phyloP scores from a whole-genome alignment of 2,888 invertebrate genomes.

The Sylvicola cinctus region DNA sequence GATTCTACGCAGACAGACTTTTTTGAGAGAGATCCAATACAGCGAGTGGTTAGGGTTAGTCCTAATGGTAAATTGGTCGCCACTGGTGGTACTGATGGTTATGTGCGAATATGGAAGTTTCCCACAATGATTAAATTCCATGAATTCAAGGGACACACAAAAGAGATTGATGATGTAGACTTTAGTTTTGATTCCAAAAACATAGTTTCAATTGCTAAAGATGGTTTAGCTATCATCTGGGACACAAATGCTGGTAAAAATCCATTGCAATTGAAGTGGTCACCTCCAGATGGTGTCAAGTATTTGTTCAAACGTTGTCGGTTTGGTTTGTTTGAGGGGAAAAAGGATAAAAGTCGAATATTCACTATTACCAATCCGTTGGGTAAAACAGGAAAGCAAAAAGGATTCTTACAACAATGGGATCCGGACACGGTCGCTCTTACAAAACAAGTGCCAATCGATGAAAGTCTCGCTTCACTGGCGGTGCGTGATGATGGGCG shows the following conservation, averaged over 20 bases:
- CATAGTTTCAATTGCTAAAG: constrained; percentile 71
- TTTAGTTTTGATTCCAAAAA: constrained; percentile 61
- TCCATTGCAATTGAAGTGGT: constrained; percentile 49
- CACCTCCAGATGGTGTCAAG: constrained; percentile 51
- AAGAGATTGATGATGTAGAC: constrained; percentile 89
- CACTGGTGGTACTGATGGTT: constrained; percentile 81
- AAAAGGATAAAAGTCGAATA: constrained; percentile 40
- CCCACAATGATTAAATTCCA: constrained; percentile 52
- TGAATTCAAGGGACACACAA: constrained; percentile 57
- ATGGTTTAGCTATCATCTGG: constrained; percentile 71
- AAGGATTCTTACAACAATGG: constrained; percentile 66
- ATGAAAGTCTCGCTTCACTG: constrained; percentile 63
- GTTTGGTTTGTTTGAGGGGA: constrained; percentile 51
- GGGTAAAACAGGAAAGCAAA: constrained; percentile 45
- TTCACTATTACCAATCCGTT: constrained; percentile 67
- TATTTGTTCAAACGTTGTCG: constrained; percentile 69
- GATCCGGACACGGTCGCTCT: constrained; percentile 37
- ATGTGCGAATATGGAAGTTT: constrained; percentile 72
- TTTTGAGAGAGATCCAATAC: constrained; percentile 63
- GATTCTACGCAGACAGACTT: constrained; percentile 74
- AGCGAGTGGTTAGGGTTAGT: constrained; percentile 67
- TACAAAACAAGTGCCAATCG: constrained; percentile 34
- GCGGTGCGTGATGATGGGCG: constrained; percentile 81
- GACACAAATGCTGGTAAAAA: constrained; percentile 41
- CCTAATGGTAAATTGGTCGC: constrained; percentile 60